phyloP scores from a whole-genome alignment of 1,140 invertebrate species.

The Nymphalis io region DNA sequence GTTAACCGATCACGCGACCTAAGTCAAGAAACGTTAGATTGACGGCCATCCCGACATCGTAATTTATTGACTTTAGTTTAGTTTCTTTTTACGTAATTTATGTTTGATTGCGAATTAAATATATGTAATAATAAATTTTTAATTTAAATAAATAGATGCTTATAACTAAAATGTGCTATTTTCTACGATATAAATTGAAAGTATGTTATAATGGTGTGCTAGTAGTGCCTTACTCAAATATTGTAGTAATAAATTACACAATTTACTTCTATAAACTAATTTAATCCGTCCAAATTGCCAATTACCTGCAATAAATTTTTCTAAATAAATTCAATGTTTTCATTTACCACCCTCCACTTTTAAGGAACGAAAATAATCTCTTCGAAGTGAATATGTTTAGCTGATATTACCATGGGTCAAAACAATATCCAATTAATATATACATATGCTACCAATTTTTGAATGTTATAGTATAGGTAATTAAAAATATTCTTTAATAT shows the following conservation, averaged over 20 bases:
- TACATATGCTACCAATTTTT: too few species aligned
- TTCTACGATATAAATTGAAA: constrained; percentile 56
- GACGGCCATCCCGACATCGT: constrained; percentile 78
- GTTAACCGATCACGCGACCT: constrained; percentile 78
- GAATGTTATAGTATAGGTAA: too few species aligned
- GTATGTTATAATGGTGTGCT: constrained; percentile 52
- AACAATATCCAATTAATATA: too few species aligned
- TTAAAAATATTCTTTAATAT: too few species aligned
- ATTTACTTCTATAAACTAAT: constrained; percentile 48
- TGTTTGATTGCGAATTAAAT: constrained; percentile 69
- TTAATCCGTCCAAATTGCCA: constrained; percentile 70
- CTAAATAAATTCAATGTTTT: constrained; percentile 56
- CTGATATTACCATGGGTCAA: too few species aligned
- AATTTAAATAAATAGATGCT: constrained; percentile 69
- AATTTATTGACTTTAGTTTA: constrained; percentile 78
- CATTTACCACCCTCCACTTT: constrained; percentile 37
- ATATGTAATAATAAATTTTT: constrained; percentile 63
- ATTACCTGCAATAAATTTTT: constrained; percentile 71
- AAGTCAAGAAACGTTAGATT: constrained; percentile 77
- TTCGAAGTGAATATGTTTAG: too few species aligned
- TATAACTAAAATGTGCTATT: constrained; percentile 65
- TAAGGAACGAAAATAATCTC: too few species aligned
- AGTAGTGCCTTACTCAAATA: constrained; percentile 67
- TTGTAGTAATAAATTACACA: constrained; percentile 51
- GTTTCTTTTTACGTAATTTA: constrained; percentile 76